Conservation (phyloP, 2,888 invertebrate species). For the Aricia artaxerxes region DNA sequence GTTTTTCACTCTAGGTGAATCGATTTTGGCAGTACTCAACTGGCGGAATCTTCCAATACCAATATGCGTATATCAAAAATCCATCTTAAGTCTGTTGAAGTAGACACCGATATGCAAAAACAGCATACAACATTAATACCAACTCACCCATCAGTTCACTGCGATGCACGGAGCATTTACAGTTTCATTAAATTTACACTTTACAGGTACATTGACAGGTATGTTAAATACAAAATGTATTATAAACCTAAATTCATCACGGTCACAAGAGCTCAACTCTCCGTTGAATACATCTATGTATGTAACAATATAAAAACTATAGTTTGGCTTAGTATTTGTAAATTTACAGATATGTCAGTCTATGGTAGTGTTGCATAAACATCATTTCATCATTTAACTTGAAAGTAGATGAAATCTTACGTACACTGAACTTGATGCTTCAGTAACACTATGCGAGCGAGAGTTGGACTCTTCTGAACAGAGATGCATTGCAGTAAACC, state of each 20-base stretch:
- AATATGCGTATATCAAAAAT: constrained; percentile 49
- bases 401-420: neutral
- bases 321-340: constrained; percentile 52
- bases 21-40: constrained; percentile 76
- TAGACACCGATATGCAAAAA: constrained; percentile 70
- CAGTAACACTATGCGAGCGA: constrained; percentile 42
- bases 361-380: constrained; percentile 30
- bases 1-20: constrained; percentile 73
- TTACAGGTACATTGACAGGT: constrained; percentile 79
- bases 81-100: constrained; percentile 64
- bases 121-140: constrained; percentile 70
- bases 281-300: constrained; percentile 51
- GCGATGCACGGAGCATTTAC: constrained; percentile 64
- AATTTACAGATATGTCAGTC: constrained; percentile 58
- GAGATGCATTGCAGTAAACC: constrained; percentile 78
- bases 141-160: constrained; percentile 68
- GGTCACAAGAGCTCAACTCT: constrained; percentile 75
- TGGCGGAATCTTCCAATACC: constrained; percentile 65
- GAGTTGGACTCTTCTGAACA: constrained; percentile 74
- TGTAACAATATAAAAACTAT: constrained; percentile 61
- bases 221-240: constrained; percentile 72
- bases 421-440: constrained; percentile 26
- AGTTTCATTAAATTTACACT: constrained; percentile 72
- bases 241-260: constrained; percentile 68
- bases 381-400: constrained; percentile 17